phyloP scores from a whole-genome alignment of 2,888 invertebrate genomes.

The Dicyrtoma fusca region DNA sequence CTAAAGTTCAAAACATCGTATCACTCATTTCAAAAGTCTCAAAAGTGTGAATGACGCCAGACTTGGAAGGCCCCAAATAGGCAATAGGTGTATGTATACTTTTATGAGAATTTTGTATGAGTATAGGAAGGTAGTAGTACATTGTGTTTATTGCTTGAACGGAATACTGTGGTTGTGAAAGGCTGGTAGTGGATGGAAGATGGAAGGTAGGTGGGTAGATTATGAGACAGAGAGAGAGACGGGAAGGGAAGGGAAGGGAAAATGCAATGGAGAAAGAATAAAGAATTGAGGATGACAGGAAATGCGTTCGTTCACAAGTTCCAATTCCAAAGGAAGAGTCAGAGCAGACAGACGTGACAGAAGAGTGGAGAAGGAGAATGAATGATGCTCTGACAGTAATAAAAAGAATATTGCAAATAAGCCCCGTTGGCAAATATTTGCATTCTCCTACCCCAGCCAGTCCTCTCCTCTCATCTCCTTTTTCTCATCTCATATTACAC shows the following conservation, averaged over 20 bases:
- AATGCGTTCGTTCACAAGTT: slow-evolving; percentile 18
- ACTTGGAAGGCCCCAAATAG: too few relatives aligned
- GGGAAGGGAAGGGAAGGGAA: not conserved
- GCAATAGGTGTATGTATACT: too few relatives aligned
- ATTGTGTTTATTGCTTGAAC: too few relatives aligned
- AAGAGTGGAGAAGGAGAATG: slow-evolving; percentile 27
- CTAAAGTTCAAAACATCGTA: too few relatives aligned
- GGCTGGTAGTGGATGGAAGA: not conserved
- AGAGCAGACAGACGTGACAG: slow-evolving; percentile 28
- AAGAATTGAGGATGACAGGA: slow-evolving; percentile 22
- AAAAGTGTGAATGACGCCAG: too few relatives aligned
- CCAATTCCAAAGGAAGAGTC: slow-evolving; percentile 37
- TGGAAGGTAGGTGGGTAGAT: not conserved
- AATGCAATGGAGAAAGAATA: not conserved
- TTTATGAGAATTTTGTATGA: too few relatives aligned
- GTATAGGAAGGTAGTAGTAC: too few relatives aligned
- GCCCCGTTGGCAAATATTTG: slow-evolving; percentile 38
- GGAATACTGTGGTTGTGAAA: too few relatives aligned
- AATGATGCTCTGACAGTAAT: slow-evolving; percentile 37
- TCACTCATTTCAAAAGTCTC: too few relatives aligned
- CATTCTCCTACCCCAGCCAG: slow-evolving; percentile 18
- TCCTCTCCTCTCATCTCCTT: not conserved
- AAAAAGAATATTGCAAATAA: slow-evolving; percentile 48
- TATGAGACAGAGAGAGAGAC: not conserved
- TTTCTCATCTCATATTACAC: not conserved